Percentiles rank a stretch among this genome's conserved stretches.
These are phyloP conservation scores for Drosophila virilis DNA, from an alignment of 1,140 invertebrate genomes.

Conservation along the genomic window DNA sequence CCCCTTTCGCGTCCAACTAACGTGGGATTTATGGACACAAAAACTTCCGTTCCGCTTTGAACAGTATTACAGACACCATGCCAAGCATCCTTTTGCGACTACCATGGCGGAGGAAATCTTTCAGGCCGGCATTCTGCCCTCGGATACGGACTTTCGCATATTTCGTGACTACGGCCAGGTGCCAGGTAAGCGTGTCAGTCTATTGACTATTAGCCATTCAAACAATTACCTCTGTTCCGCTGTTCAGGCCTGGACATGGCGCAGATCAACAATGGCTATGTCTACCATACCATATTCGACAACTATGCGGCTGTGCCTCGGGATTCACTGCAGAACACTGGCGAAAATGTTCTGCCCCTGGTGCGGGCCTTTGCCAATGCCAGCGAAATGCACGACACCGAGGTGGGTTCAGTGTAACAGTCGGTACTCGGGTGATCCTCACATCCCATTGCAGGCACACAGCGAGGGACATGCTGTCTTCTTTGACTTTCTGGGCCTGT, in stretches of 20 bases:
- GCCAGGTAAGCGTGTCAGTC: conserved; percentile 85
- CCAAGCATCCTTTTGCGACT: conserved; percentile 92
- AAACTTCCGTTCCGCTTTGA: neutral
- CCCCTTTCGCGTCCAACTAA: neutral
- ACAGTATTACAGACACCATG: conserved; percentile 60
- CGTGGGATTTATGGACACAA: neutral
- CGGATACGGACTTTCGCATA: conserved; percentile 97
- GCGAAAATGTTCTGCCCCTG: conserved; percentile 90
- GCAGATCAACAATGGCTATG: conserved; percentile 95
- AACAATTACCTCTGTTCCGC: neutral
- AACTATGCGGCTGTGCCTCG: conserved; percentile 89
- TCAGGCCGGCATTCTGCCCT: conserved; percentile 95
- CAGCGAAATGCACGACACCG: conserved; percentile 85
- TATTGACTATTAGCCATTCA: too few species aligned
- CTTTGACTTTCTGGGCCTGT: conserved; percentile 91
- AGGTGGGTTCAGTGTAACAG: conserved; percentile 30
- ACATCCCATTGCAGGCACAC: conserved; percentile 68
- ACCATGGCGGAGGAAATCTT: conserved; percentile 98
- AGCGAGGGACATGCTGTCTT: conserved; percentile 88
- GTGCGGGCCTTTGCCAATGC: conserved; percentile 87
- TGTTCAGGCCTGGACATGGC: conserved; percentile 60
- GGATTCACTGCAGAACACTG: conserved; percentile 93
- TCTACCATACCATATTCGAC: conserved; percentile 95
- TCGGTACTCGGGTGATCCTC: neutral
- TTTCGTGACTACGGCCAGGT: conserved; percentile 94